Percentiles rank a stretch among this genome's conserved stretches.
These are phyloP conservation scores for Corydoras maculifer DNA, from an alignment of 2,113 vertebrate genomes.

Conservation along the genomic window DNA sequence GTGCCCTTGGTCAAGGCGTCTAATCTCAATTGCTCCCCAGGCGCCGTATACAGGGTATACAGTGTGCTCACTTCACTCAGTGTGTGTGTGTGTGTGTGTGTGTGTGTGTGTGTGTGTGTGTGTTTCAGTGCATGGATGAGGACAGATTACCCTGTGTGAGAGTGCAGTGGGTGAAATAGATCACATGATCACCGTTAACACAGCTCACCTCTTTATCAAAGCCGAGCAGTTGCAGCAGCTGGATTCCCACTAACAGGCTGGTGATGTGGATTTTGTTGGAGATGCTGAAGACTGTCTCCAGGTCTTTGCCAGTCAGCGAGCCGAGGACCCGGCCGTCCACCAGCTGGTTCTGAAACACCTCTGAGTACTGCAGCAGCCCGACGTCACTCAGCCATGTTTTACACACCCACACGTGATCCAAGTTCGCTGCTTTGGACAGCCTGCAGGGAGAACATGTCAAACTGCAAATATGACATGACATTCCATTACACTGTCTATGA, in stretches of 20 bases:
- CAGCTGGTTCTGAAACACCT: slow-evolving; percentile 65
- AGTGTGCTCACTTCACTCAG: too few relatives aligned
- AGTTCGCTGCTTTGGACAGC: slow-evolving; percentile 64
- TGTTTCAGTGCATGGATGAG: too few relatives aligned
- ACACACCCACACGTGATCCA: slow-evolving; percentile 71
- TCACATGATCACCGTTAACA: too few relatives aligned
- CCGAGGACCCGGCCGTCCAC: slow-evolving; percentile 64
- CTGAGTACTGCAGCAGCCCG: slow-evolving; percentile 65
- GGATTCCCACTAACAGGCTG: slow-evolving; percentile 64
- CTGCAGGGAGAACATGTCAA: slow-evolving; percentile 37
- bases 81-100: too few relatives aligned
- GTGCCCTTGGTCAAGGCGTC: too few relatives aligned
- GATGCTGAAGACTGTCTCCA: slow-evolving; percentile 60
- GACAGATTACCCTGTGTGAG: too few relatives aligned
- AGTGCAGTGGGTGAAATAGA: too few relatives aligned
- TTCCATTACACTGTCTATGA: too few relatives aligned
- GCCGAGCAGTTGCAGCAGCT: slow-evolving; percentile 63
- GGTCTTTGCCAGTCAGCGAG: slow-evolving; percentile 62
- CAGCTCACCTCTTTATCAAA: slow-evolving; percentile 62
- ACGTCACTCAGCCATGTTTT: slow-evolving; percentile 67
- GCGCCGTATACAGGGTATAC: too few relatives aligned
- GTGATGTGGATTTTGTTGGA: slow-evolving; percentile 63
- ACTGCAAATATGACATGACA: too few relatives aligned
- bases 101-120: too few relatives aligned
- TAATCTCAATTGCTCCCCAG: too few relatives aligned